Conservation (phyloP, 2,797 vertebrate species). For the Novumbra hubbsi region DNA sequence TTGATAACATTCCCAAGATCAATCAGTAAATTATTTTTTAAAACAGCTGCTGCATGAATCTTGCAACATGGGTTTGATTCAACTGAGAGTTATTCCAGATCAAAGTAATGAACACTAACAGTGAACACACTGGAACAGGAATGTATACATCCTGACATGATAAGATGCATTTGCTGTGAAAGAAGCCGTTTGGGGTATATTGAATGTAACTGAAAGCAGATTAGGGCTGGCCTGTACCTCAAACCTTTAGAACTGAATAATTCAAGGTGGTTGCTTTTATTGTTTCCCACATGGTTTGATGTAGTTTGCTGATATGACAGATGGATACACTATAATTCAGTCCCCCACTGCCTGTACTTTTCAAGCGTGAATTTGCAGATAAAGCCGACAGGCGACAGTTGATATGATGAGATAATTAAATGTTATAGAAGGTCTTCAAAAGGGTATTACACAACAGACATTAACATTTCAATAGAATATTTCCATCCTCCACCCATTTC, state of each 20-base stretch:
- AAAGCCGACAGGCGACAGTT: slow-evolving; percentile 75
- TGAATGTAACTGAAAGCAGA: background rate
- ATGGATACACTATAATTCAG: slow-evolving; percentile 6
- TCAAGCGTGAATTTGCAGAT: slow-evolving; percentile 77
- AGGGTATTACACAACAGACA: slow-evolving; percentile 83
- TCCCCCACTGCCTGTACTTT: slow-evolving; percentile 39
- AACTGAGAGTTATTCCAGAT: slow-evolving; percentile 11
- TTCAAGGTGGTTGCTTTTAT: background rate
- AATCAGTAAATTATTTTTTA: too few species aligned
- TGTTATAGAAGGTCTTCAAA: slow-evolving; percentile 82
- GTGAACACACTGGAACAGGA: slow-evolving; percentile 24
- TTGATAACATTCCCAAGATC: too few species aligned
- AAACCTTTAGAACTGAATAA: background rate
- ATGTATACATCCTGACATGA: background rate
- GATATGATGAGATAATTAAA: slow-evolving; percentile 83
- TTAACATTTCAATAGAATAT: slow-evolving; percentile 64
- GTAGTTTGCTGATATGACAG: slow-evolving; percentile 1
- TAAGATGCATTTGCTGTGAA: background rate
- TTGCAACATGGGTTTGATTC: too few species aligned
- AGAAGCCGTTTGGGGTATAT: background rate
- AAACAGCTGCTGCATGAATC: too few species aligned
- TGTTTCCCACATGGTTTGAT: slow-evolving; percentile 6
- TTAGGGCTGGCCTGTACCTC: background rate
- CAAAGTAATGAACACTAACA: slow-evolving; percentile 21
- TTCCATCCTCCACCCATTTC: background rate